phyloP scores from a whole-genome alignment of 2,888 invertebrate genomes.

The Protodeltote pygarga region DNA sequence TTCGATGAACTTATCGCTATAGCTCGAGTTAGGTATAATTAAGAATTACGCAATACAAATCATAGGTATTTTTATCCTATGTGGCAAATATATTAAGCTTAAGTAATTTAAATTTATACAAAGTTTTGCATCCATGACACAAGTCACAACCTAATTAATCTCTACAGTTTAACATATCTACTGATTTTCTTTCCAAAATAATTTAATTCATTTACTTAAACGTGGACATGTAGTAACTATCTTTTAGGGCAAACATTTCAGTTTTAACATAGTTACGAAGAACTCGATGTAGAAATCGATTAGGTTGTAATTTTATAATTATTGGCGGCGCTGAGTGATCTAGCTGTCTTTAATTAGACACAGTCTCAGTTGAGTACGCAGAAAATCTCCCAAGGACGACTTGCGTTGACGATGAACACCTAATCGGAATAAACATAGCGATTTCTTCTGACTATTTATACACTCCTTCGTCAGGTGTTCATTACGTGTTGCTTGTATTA shows the following conservation, averaged over 20 bases:
- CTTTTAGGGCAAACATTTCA: slow-evolving; percentile 1
- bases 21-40: no score
- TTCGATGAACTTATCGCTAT: no score
- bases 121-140: not conserved
- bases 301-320: slow-evolving; percentile 35
- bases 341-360: slow-evolving; percentile 37
- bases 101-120: no score
- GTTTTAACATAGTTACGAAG: slow-evolving; percentile 11
- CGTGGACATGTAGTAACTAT: slow-evolving; percentile 2
- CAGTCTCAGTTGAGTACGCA: slow-evolving; percentile 34
- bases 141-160: no score
- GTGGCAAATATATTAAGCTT: no score
- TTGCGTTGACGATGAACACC: slow-evolving; percentile 25
- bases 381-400: slow-evolving; percentile 29
- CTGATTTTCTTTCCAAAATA: not conserved
- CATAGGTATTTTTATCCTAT: no score
- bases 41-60: no score
- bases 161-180: not conserved
- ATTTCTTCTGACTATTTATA: not conserved
- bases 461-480: no score
- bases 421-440: slow-evolving; percentile 5
- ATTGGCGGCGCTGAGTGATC: slow-evolving; percentile 33
- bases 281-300: slow-evolving; percentile 34
- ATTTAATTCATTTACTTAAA: not conserved
- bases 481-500: no score